Base-by-base conservation (phyloP, 2,113 vertebrate genomes). In the Coturnix japonica region DNA sequence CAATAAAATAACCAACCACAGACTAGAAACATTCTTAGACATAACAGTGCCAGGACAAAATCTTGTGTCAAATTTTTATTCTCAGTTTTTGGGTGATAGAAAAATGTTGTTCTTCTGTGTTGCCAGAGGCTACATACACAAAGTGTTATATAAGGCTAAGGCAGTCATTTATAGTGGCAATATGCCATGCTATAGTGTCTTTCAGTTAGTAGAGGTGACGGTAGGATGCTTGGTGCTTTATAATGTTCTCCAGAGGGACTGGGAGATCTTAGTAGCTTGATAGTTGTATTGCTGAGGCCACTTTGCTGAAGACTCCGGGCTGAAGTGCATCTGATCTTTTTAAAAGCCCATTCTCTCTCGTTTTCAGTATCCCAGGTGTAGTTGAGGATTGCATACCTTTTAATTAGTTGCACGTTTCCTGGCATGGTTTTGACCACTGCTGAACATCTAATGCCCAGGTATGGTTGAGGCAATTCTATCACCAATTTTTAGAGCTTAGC, bases 171-270 rank as follows among this genome's bases (percentile, higher is more conserved):
- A 6, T 28, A 33, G 17, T 16, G 18, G 6, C 26, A 56, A 25
- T 37, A 60, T 44, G 39, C 6, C 5, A 4, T 83, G 7, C 33
- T 13, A 20, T 26, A 0, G 0, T 13, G 13, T 64, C 30, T 81
- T 60, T 44, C 14, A 46, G 54, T 18, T 19, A 44, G 39, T 74
- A 43, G 53, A 59, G 39, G 39, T 60, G 23, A 19, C 7, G 23
- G 31, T 33, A 14, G 25, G 43, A 10, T 60, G 25, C 33, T 33
- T 35, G 14, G 43, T 60, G 26, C 13, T 33, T 25, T 33, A n/a
- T n/a, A 12, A n/a, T 25, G 53, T 56, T 23, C 39, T 73, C 30
- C 20, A 25, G 53, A 13, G 71, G 41, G 22, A 57, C n/a, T 12
- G 25, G 37, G 71, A 17, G 9, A 54, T 73, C 31, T 57, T 43